Percentiles rank a stretch among this genome's conserved stretches.
Evolutionary conservation across 2,797 vertebrate genomes (phyloP).

Genomic region (Octomys mimax): DNA sequence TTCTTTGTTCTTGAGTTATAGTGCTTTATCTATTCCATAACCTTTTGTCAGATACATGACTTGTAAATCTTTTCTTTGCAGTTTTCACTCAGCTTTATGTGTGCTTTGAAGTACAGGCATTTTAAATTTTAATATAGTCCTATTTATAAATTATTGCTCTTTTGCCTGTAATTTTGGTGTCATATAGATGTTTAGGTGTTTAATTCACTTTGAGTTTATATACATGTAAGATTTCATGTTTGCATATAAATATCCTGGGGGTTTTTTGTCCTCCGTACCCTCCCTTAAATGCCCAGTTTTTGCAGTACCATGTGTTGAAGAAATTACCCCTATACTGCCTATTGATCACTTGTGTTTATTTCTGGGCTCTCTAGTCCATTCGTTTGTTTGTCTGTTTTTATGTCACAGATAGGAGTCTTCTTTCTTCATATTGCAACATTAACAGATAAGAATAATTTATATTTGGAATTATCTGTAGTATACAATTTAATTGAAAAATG

Average conservation of each 20-base stretch:
- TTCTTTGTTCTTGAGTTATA: neutral
- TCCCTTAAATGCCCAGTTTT: neutral
- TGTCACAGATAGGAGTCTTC: neutral
- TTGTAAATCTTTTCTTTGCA: neutral
- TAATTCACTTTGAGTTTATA: neutral
- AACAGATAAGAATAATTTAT: slow-evolving; percentile 45
- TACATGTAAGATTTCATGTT: neutral
- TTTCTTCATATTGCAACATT: slow-evolving; percentile 45
- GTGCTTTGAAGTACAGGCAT: neutral
- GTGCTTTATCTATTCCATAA: slow-evolving; percentile 27
- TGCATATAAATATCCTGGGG: neutral
- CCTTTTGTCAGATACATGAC: neutral
- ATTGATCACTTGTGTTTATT: slow-evolving; percentile 20
- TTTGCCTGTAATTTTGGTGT: slow-evolving; percentile 35
- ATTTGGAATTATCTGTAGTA: neutral
- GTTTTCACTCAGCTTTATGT: neutral
- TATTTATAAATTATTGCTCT: neutral
- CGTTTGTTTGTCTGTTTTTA: neutral
- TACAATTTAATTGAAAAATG: slow-evolving; percentile 30
- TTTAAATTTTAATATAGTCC: neutral
- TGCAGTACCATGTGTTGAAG: neutral
- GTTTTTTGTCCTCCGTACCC: no score
- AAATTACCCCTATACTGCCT: neutral
- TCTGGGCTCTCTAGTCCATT: neutral
- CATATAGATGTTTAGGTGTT: slow-evolving; percentile 22